Conservation (phyloP, 1,140 invertebrate species). For the Pemphigus obesinymphae region DNA sequence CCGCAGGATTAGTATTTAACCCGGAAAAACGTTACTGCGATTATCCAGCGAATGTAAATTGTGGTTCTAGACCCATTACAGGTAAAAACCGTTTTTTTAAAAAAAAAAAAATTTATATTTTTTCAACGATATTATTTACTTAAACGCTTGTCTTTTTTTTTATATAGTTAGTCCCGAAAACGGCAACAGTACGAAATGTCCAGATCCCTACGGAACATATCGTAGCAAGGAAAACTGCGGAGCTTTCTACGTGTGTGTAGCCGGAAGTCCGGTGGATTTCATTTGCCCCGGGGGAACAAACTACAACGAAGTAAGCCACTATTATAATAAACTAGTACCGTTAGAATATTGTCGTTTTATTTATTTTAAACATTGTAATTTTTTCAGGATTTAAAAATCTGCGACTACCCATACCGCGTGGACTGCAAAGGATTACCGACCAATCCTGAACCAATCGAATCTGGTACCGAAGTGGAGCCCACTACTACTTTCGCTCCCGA, state of each 20-base stretch:
- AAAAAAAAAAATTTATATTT: not conserved
- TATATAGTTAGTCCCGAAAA: not conserved
- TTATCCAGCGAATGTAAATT: constrained; percentile 61
- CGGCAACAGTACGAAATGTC: constrained; percentile 39
- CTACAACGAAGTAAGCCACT: constrained; percentile 59
- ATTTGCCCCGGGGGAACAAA: constrained; percentile 58
- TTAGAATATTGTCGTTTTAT: not conserved
- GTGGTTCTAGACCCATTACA: constrained; percentile 53
- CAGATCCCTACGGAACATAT: constrained; percentile 54
- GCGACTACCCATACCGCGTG: constrained; percentile 58
- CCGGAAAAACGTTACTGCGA: constrained; percentile 56
- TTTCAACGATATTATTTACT: not conserved
- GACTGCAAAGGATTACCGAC: constrained; percentile 54
- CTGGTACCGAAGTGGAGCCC: constrained; percentile 23
- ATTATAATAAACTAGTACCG: not conserved
- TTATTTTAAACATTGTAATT: constrained; percentile 41
- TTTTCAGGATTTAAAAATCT: constrained; percentile 56
- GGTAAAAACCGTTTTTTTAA: not conserved
- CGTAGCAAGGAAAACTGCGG: constrained; percentile 60
- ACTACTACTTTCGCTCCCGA: constrained; percentile 23
- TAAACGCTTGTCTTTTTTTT: not conserved
- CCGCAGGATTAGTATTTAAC: constrained; percentile 58
- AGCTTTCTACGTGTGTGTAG: constrained; percentile 62
- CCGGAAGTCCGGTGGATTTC: constrained; percentile 58
- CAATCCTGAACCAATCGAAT: constrained; percentile 46